phyloP scores from a whole-genome alignment of 2,888 invertebrate genomes.

The Hirtodrosophila trivittata region DNA sequence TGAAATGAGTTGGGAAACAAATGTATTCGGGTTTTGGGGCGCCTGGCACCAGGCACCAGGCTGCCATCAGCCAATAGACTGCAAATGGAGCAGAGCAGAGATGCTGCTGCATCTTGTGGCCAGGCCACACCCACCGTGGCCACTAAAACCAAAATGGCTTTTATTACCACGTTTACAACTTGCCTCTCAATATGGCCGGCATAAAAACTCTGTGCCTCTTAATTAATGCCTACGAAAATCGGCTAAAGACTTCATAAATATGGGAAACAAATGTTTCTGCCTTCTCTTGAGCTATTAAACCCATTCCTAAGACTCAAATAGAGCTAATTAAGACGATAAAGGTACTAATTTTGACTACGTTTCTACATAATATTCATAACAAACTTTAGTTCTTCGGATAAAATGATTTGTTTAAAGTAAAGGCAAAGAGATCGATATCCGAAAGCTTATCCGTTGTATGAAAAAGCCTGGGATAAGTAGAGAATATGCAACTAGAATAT shows the following conservation, averaged over 20 bases:
- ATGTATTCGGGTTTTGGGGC: conserved; percentile 75
- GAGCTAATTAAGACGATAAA: too few species aligned
- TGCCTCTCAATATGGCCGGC: conserved; percentile 63
- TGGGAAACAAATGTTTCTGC: too few species aligned
- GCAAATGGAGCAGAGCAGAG: conserved; percentile 78
- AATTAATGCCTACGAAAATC: conserved; percentile 20
- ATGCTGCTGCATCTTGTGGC: conserved; percentile 58
- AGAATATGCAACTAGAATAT: too few species aligned
- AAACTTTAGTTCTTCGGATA: too few species aligned
- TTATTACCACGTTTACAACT: conserved; percentile 69
- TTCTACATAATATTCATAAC: too few species aligned
- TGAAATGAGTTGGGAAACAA: conserved; percentile 67
- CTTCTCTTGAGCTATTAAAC: too few species aligned
- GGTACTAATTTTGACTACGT: too few species aligned
- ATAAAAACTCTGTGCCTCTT: conserved; percentile 21
- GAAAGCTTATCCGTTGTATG: neutral
- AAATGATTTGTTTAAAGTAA: too few species aligned
- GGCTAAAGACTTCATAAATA: neutral
- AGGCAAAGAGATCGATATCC: too few species aligned
- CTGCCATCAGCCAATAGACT: conserved; percentile 70
- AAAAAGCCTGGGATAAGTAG: too few species aligned
- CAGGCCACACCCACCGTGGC: conserved; percentile 71
- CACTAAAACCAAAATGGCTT: conserved; percentile 72
- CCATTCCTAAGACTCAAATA: too few species aligned
- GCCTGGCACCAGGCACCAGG: conserved; percentile 60